Base-by-base conservation (phyloP, 1,140 invertebrate genomes). In the Aradophagus sp. region DNA sequence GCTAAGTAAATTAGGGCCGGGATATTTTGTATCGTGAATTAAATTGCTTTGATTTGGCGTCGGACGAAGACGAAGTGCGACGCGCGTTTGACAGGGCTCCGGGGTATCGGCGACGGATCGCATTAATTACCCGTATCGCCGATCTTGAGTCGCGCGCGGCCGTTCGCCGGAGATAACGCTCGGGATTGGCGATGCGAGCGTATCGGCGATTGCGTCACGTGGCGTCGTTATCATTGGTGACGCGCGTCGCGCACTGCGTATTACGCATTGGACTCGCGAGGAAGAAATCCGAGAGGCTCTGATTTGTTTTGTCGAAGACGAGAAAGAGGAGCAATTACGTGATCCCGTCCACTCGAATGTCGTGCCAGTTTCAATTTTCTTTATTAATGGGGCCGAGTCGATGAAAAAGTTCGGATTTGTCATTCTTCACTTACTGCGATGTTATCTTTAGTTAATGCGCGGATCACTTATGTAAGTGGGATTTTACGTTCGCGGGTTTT, bases 1-100 rank as follows among this genome's bases (percentile, higher is more conserved):
- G 27, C 59, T 59, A 68, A 73, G 47, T 68, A 68, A 67, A 68
- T 73, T 73, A 66, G 36, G 52, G 39, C n/a, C 26, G 31, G 16
- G 59, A 52, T 36, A 53, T 65, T 65, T 71, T 47, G 59, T 65
- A 59, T 65, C 59, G 59, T 27, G 35, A 59, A 73, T 56, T 66
- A 61, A 50, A 56, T 61, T 61, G 48, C 61, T 61, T 61, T 65
- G 47, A 45, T 39, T 65, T 36, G 42, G 31, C 16, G 32, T n/a
- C n/a, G 8, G 5, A 66, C 48, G 39, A 66, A 52, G 50, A 39
- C 55, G 42, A 56, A 62, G 47, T 45, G 53, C 32, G 31, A 66
- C 41, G 56, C 50, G 47, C 48, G 34, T 55, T 55, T 47, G 53
- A 56, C 34, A 20, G 55, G 10, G 11, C 35, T 2, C 13, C 7